These are phyloP conservation scores for Drosophila kurseongensis DNA, from an alignment of 1,140 invertebrate genomes.

Conservation along the genomic window DNA sequence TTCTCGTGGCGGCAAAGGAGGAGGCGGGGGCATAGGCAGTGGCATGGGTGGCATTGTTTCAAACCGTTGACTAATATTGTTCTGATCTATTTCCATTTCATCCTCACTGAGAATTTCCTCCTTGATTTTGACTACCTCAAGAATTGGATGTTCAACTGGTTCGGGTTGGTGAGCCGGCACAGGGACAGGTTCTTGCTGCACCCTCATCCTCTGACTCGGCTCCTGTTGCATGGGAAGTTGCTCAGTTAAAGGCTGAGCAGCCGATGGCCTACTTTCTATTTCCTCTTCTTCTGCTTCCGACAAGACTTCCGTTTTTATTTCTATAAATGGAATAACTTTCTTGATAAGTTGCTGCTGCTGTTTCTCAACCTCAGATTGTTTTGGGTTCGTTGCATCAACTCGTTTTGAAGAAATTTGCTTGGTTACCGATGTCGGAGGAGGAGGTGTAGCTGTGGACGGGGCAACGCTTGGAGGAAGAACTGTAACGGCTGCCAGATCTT, in stretches of 20 bases:
- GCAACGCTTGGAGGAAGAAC: neutral
- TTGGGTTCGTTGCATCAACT: conserved; percentile 9
- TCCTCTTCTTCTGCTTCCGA: conserved; percentile 77
- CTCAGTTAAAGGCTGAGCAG: neutral
- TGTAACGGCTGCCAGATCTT: neutral
- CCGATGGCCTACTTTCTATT: neutral
- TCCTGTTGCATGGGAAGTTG: conserved; percentile 3
- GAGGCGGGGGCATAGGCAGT: conserved; percentile 45
- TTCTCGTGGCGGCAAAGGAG: conserved; percentile 22
- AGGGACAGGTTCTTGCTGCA: neutral
- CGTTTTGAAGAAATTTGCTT: conserved; percentile 16
- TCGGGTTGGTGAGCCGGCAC: conserved; percentile 5
- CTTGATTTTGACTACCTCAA: conserved; percentile 44
- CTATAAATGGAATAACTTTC: conserved; percentile 71
- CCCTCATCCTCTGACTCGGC: neutral
- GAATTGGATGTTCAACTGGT: neutral
- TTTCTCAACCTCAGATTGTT: conserved; percentile 51
- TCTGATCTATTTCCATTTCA: conserved; percentile 51
- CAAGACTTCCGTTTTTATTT: conserved; percentile 81
- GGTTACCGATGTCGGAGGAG: neutral
- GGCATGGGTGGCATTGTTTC: conserved; percentile 21
- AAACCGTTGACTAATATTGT: neutral
- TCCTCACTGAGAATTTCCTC: conserved; percentile 67
- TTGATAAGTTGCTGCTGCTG: conserved; percentile 71
- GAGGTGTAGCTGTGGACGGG: neutral